A percentile compares a stretch with the other conserved stretches of the same genome.
These are phyloP conservation scores for Schrankia costaestrigalis DNA, from an alignment of 2,888 invertebrate species.

Conservation along the genomic window DNA sequence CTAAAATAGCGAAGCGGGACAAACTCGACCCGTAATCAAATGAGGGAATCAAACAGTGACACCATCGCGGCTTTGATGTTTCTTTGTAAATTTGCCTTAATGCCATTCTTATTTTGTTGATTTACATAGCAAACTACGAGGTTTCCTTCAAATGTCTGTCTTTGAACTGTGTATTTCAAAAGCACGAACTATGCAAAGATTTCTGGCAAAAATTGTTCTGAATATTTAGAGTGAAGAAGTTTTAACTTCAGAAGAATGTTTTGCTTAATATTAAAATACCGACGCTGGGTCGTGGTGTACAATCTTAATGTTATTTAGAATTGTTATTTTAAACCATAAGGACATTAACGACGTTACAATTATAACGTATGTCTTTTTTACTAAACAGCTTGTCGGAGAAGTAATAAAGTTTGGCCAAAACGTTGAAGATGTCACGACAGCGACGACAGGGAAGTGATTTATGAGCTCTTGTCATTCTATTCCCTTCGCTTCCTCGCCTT, in stretches of 20 bases:
- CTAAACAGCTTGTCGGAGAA: slow-evolving; percentile 50
- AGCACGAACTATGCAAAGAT: slow-evolving; percentile 17
- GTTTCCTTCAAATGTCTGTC: slow-evolving; percentile 28
- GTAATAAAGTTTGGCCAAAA: slow-evolving; percentile 57
- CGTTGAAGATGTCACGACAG: slow-evolving; percentile 46
- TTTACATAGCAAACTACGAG: slow-evolving; percentile 38
- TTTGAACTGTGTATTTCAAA: slow-evolving; percentile 31
- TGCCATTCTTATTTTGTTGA: slow-evolving; percentile 39
- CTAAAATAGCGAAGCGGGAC: slow-evolving; percentile 59
- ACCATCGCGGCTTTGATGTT: slow-evolving; percentile 65
- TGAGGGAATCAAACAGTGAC: slow-evolving; percentile 62
- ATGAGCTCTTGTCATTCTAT: slow-evolving; percentile 54
- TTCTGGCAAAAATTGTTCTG: slow-evolving; percentile 20
- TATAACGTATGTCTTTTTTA: slow-evolving; percentile 49
- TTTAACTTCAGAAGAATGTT: slow-evolving; percentile 20
- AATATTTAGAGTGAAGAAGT: slow-evolving; percentile 15
- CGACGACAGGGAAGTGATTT: slow-evolving; percentile 63
- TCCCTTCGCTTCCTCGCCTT: slow-evolving; percentile 23
- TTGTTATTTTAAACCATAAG: slow-evolving; percentile 51
- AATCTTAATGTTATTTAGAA: slow-evolving; percentile 32
- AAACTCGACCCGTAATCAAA: slow-evolving; percentile 62
- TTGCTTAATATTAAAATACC: slow-evolving; percentile 23
- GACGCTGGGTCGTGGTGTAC: slow-evolving; percentile 18
- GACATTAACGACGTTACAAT: slow-evolving; percentile 56
- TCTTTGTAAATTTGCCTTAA: slow-evolving; percentile 59